phyloP scores from a whole-genome alignment of 2,113 vertebrate genomes.

The Cebus imitator region DNA sequence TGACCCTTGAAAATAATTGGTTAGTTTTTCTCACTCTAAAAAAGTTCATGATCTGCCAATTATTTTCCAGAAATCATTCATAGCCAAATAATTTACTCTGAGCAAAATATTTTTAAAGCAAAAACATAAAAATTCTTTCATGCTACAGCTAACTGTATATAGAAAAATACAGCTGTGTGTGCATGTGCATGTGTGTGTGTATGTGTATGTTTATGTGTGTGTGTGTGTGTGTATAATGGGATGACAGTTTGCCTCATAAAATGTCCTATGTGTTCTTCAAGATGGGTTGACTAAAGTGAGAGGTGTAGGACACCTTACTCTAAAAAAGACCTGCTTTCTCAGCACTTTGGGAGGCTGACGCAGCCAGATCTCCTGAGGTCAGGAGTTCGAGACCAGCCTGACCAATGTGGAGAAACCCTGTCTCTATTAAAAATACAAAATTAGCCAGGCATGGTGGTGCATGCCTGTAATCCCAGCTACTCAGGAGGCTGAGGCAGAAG shows the following conservation, averaged over 20 bases:
- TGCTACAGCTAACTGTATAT: not conserved
- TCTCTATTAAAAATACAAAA: too few relatives aligned
- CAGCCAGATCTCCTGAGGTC: too few relatives aligned
- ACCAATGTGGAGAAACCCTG: too few relatives aligned
- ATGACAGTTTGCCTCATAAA: not conserved
- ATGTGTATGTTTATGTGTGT: not conserved
- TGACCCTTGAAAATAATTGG: not conserved
- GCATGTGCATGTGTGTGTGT: not conserved
- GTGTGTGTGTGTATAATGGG: not conserved
- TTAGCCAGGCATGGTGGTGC: too few relatives aligned
- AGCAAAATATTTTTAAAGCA: not conserved
- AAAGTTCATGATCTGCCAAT: not conserved
- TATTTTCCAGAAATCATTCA: constrained; percentile 8
- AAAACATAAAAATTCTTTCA: not conserved
- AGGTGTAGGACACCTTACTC: not conserved
- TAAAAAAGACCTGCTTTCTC: not conserved
- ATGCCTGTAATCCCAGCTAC: too few relatives aligned
- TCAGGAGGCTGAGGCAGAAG: too few relatives aligned
- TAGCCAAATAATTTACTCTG: not conserved
- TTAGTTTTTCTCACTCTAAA: not conserved
- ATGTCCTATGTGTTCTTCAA: not conserved
- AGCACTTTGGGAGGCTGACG: too few relatives aligned
- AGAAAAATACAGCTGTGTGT: not conserved
- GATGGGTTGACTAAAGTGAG: not conserved
- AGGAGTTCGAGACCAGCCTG: too few relatives aligned